These are phyloP conservation scores for Bubo blakistoni DNA, from an alignment of 2,113 vertebrate species.

Conservation along the genomic window DNA sequence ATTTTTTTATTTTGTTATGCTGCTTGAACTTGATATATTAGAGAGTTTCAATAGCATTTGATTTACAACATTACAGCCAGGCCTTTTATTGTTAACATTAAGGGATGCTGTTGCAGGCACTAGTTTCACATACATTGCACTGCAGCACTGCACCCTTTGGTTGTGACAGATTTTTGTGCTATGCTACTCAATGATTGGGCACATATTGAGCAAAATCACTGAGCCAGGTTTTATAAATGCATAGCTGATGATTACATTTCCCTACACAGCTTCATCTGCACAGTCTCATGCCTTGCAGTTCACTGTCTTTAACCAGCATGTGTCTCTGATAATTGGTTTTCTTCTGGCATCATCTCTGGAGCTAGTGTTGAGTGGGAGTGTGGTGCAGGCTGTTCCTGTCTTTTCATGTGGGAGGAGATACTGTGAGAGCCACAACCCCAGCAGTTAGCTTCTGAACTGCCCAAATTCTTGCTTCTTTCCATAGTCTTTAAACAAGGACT, in stretches of 20 bases:
- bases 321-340: constrained; percentile 46
- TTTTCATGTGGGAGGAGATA: background rate
- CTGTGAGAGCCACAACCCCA: background rate
- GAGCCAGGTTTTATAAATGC: constrained; percentile 30
- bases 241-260: background rate
- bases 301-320: background rate
- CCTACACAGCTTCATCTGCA: background rate
- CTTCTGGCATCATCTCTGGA: background rate
- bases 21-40: constrained; percentile 5
- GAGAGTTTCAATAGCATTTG: background rate
- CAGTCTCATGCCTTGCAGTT: background rate
- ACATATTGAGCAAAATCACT: constrained; percentile 18
- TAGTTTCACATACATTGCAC: background rate
- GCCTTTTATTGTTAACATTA: background rate
- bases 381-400: background rate
- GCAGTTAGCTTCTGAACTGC: background rate
- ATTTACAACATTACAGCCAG: constrained; percentile 15
- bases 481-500: background rate
- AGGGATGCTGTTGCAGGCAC: background rate
- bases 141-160: background rate
- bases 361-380: background rate
- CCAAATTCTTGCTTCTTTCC: background rate
- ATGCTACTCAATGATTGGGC: background rate
- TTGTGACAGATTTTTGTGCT: constrained; percentile 5
- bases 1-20: background rate